A percentile compares a stretch with the other conserved stretches of the same genome.
Conservation (phyloP, 2,888 invertebrate species). For the Ophioninae sp. region DNA sequence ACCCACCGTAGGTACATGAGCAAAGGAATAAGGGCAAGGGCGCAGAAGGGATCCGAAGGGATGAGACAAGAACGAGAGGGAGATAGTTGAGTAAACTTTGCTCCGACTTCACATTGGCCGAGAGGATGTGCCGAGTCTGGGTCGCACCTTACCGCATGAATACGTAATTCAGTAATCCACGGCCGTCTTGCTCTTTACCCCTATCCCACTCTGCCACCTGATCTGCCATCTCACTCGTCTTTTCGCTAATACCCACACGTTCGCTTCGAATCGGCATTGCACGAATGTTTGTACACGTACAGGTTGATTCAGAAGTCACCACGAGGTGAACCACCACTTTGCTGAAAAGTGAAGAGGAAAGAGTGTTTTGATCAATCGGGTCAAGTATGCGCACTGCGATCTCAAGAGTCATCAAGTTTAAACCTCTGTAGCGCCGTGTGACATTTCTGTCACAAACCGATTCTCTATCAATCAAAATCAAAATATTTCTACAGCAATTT, state of each 20-base stretch:
- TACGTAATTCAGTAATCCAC: slow-evolving; percentile 69
- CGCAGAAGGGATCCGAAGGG: slow-evolving; percentile 14
- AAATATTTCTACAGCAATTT: too few relatives aligned
- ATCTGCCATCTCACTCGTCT: slow-evolving; percentile 46
- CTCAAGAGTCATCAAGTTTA: too few relatives aligned
- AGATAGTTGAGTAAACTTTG: slow-evolving; percentile 67
- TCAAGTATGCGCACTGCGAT: too few relatives aligned
- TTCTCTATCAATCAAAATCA: too few relatives aligned
- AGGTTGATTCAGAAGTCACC: neutral
- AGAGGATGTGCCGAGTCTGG: slow-evolving; percentile 61
- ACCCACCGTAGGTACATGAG: neutral
- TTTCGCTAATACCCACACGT: slow-evolving; percentile 39
- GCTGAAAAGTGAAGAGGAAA: too few relatives aligned
- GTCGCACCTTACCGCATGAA: slow-evolving; percentile 68
- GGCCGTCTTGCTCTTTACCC: slow-evolving; percentile 36
- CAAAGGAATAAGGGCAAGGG: slow-evolving; percentile 14
- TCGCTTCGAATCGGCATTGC: slow-evolving; percentile 29
- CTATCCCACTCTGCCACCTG: neutral
- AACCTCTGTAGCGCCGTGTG: too few relatives aligned
- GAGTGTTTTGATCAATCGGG: too few relatives aligned
- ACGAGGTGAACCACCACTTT: too few relatives aligned
- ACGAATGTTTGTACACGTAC: neutral
- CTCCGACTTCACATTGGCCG: slow-evolving; percentile 66
- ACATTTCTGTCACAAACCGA: too few relatives aligned
- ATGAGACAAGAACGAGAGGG: slow-evolving; percentile 38